These are phyloP conservation scores for Tyria jacobaeae DNA, from an alignment of 2,888 invertebrate species.

Conservation along the genomic window DNA sequence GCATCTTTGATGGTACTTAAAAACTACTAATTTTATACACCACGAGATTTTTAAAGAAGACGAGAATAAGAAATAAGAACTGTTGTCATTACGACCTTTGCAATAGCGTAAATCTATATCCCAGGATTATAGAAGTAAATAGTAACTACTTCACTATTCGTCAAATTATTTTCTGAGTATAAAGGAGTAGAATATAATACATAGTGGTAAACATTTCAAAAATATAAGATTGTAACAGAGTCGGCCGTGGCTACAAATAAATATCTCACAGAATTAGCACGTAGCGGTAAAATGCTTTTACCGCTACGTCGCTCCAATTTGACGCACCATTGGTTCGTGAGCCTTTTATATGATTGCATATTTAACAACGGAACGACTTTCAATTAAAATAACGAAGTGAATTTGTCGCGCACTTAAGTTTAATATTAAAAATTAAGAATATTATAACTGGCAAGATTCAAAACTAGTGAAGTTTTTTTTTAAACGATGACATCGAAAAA, in stretches of 20 bases:
- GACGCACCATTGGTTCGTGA: conserved; percentile 38
- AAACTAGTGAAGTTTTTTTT: too few relatives aligned
- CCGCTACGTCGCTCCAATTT: conserved; percentile 43
- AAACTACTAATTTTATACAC: too few relatives aligned
- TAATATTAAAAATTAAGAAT: not conserved
- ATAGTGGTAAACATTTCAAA: not conserved
- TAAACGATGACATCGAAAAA: not conserved
- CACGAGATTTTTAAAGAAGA: too few relatives aligned
- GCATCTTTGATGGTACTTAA: too few relatives aligned
- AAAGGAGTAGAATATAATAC: too few relatives aligned
- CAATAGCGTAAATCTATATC: too few relatives aligned
- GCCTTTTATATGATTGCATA: conserved; percentile 6
- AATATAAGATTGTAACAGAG: not conserved
- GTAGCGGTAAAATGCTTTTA: conserved; percentile 24
- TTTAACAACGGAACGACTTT: conserved; percentile 12
- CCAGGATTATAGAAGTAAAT: too few relatives aligned
- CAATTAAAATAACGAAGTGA: not conserved
- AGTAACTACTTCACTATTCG: not conserved
- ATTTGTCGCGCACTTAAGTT: not conserved
- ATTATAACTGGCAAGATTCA: too few relatives aligned
- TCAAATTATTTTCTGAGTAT: not conserved
- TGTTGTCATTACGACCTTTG: too few relatives aligned
- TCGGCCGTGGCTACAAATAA: not conserved
- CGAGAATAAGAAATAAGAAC: too few relatives aligned
- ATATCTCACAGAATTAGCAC: conserved; percentile 35